Evolutionary conservation across 2,888 invertebrate genomes (phyloP).

Genomic region (Terebella lapidaria): DNA sequence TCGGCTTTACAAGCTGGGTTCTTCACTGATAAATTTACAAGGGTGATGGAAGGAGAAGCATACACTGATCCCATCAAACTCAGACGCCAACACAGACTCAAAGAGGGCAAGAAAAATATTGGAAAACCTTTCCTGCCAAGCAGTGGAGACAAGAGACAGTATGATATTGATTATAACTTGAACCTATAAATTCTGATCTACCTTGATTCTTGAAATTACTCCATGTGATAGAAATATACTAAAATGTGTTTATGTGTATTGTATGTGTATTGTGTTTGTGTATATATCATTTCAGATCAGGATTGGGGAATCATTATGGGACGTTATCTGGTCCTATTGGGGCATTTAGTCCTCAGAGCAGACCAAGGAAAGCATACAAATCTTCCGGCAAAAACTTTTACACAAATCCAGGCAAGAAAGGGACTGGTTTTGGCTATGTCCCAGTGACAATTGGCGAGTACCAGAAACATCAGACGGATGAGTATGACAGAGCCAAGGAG

Average conservation of each 20-base stretch:
- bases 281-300: constrained; percentile 26
- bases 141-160: constrained; percentile 49
- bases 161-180: constrained; percentile 18
- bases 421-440: constrained; percentile 53
- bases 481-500: constrained; percentile 38
- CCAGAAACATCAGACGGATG: constrained; percentile 42
- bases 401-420: constrained; percentile 51
- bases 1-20: constrained; percentile 49
- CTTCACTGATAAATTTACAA: constrained; percentile 45
- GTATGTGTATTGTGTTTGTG: neutral
- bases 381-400: constrained; percentile 45
- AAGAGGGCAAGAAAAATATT: constrained; percentile 47
- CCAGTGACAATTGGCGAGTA: constrained; percentile 39
- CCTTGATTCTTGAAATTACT: neutral
- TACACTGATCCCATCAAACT: constrained; percentile 50
- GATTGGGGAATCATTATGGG: constrained; percentile 50
- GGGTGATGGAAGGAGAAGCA: constrained; percentile 49
- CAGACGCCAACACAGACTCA: constrained; percentile 39
- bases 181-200: neutral
- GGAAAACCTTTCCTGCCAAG: constrained; percentile 51
- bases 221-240: too few relatives aligned
- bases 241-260: too few relatives aligned
- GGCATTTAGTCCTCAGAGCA: constrained; percentile 43
- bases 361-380: constrained; percentile 31
- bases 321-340: constrained; percentile 46